Evolutionary conservation across 1,140 invertebrate species (phyloP), one percentile per base, ranked within the genome.

Genomic region (Tenebrio molitor): DNA sequence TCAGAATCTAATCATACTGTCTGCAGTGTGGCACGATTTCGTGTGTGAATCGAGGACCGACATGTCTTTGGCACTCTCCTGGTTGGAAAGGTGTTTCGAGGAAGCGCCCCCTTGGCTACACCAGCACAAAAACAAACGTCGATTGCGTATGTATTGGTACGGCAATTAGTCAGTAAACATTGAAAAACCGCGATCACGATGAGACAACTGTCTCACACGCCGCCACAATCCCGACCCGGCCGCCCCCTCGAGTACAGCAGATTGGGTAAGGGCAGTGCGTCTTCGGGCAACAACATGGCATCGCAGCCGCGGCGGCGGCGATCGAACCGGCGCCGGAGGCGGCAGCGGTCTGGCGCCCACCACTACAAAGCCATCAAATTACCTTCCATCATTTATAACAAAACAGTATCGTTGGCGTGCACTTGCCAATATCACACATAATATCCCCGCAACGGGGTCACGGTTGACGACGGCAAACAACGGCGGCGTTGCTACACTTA

Each of bases 341-440:
- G 50, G 21, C 50, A n/a, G n/a, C n/a, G n/a, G n/a, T n/a, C n/a
- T n/a, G n/a, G 23, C 50, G 25, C 25, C 25, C 50, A 23, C 50
- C 50, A 12, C 50, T 15, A 12, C 50, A 25, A 25, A 50, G 16
- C 50, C 23, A 50, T 50, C 44, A 50, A 74, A 79, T 83, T 83
- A 83, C 81, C 81, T 83, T 83, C 81, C 81, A 83, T 82, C 50
- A 78, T 81, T 78, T 76, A 76, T 66, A 29, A 44, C 63, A 72
- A 71, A 75, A 73, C 41, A 69, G 74, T 73, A 75, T 73, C 44
- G 74, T 74, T 74, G 74, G 79, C 76, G 74, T 71, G 46, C 74
- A 73, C 53, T 73, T 58, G 50, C 42, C 62, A 75, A 72, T 76
- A 72, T 76, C 79, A 78, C 78, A 80, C 77, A 78, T 58, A 58